Conservation (phyloP, 2,797 vertebrate species). For the Morelia viridis region DNA sequence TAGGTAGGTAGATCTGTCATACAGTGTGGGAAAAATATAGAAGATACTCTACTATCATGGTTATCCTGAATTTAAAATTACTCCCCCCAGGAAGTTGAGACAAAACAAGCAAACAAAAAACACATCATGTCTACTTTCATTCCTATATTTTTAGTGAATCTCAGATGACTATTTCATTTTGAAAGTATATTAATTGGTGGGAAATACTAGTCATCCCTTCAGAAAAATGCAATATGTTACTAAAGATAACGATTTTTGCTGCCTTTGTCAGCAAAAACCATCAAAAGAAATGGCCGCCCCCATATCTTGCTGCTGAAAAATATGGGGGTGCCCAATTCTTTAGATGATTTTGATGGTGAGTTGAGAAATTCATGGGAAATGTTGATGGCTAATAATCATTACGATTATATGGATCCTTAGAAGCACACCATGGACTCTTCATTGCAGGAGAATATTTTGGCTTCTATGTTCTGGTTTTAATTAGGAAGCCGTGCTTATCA, state of each 20-base stretch:
- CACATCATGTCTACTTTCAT: neutral
- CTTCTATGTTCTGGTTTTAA: neutral
- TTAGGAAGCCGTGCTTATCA: neutral
- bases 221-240: neutral
- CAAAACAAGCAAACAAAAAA: neutral
- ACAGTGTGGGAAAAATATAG: neutral
- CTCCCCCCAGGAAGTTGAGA: neutral
- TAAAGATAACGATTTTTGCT: neutral
- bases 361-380: neutral
- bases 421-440: neutral
- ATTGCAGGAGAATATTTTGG: neutral
- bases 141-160: neutral
- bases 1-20: neutral
- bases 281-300: neutral
- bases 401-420: neutral
- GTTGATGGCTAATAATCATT: neutral
- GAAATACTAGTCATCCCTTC: neutral
- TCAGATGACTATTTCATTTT: neutral
- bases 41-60: neutral
- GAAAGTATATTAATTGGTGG: neutral
- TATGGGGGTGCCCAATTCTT: neutral
- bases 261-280: neutral
- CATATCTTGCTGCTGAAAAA: neutral
- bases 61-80: neutral
- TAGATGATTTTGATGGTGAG: neutral